These are phyloP conservation scores for Ceyx melanurus DNA, from an alignment of 2,113 vertebrate species.

Conservation along the genomic window DNA sequence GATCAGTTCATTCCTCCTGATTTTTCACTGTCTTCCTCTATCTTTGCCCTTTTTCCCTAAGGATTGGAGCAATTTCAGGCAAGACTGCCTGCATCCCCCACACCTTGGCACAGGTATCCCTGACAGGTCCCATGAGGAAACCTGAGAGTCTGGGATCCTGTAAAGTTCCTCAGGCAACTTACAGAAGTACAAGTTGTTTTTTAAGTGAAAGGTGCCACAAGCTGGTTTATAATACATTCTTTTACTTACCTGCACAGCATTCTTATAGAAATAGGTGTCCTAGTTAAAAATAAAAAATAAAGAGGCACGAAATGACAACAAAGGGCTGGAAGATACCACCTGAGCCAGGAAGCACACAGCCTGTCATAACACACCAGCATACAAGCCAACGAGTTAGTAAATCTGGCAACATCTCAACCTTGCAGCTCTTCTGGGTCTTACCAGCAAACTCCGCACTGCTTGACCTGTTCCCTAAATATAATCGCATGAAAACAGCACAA, in stretches of 20 bases:
- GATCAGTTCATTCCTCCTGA: not conserved
- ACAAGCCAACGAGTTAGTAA: not conserved
- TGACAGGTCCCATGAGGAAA: not conserved
- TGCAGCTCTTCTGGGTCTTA: fast-evolving
- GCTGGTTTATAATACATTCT: fast-evolving
- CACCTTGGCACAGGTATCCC: not conserved
- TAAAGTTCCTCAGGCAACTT: fast-evolving
- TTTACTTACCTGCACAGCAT: not conserved
- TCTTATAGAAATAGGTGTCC: not conserved
- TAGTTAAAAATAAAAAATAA: not conserved
- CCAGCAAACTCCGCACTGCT: fast-evolving
- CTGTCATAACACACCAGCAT: not conserved
- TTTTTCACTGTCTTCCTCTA: not conserved
- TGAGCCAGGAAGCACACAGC: fast-evolving
- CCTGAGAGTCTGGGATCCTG: fast-evolving
- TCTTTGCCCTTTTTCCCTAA: not conserved
- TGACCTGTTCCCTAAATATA: fast-evolving
- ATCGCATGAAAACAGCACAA: fast-evolving
- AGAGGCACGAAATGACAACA: not conserved
- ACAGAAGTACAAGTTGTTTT: not conserved
- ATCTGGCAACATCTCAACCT: not conserved
- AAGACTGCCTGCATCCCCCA: not conserved
- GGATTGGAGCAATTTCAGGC: not conserved
- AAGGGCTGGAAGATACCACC: not conserved
- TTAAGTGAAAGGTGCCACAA: not conserved